A percentile compares a stretch with the other conserved stretches of the same genome.
Conservation (phyloP, 2,888 invertebrate species). For the Himalopsyche anomala region DNA sequence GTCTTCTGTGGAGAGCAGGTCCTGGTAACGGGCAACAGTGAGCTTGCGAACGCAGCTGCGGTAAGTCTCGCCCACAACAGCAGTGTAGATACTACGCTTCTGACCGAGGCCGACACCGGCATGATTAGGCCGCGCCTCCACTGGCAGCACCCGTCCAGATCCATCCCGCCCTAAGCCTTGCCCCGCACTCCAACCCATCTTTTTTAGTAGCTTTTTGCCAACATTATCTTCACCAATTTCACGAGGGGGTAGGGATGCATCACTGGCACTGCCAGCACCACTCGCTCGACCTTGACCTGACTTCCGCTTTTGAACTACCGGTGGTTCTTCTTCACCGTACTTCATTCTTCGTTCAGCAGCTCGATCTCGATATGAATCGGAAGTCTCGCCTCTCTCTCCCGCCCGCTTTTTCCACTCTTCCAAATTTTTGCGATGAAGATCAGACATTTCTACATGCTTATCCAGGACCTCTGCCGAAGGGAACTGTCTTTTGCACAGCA, state of each 20-base stretch:
- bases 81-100: constrained; percentile 85
- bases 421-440: constrained; percentile 94
- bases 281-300: constrained; percentile 67
- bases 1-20: constrained; percentile 75
- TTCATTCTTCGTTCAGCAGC: constrained; percentile 97
- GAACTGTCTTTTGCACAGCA: constrained; percentile 96
- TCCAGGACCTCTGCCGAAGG: constrained; percentile 91
- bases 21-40: constrained; percentile 92
- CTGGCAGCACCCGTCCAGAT: constrained; percentile 95
- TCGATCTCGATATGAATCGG: constrained; percentile 89
- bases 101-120: constrained; percentile 92
- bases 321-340: constrained; percentile 92
- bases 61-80: constrained; percentile 90
- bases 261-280: constrained; percentile 65
- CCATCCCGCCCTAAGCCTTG: constrained; percentile 95
- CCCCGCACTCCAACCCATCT: constrained; percentile 99
- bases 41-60: constrained; percentile 93
- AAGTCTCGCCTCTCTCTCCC: constrained; percentile 67
- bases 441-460: constrained; percentile 95
- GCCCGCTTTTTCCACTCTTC: constrained; percentile 74
- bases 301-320: constrained; percentile 76
- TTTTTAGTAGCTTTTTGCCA: constrained; percentile 95
- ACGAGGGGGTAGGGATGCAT: constrained; percentile 73
- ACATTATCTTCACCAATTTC: constrained; percentile 90
- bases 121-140: constrained; percentile 85